Conservation (phyloP, 2,888 invertebrate genomes). For the Diabrotica balteata region DNA sequence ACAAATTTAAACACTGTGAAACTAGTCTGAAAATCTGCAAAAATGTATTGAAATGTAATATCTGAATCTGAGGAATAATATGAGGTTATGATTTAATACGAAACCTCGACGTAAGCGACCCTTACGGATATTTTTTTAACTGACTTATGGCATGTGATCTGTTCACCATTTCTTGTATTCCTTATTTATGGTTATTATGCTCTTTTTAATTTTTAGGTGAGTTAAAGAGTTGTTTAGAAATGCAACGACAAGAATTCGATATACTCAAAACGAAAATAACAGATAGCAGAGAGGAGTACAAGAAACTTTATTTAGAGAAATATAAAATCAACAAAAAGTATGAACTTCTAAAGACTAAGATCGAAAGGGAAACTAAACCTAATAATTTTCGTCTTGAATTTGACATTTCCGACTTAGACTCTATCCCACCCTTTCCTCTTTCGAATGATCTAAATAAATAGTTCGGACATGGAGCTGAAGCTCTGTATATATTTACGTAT, state of each 20-base stretch:
- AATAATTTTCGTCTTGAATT: slow-evolving; percentile 37
- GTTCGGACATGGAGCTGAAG: too few species aligned
- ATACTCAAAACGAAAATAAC: slow-evolving; percentile 47
- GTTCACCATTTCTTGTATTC: too few species aligned
- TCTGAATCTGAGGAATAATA: too few species aligned
- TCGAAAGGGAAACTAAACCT: slow-evolving; percentile 27
- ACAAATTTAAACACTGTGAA: too few species aligned
- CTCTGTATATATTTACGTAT: too few species aligned
- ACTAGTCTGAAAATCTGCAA: too few species aligned
- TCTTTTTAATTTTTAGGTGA: slow-evolving; percentile 23
- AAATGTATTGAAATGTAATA: too few species aligned
- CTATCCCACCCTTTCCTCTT: slow-evolving; percentile 50
- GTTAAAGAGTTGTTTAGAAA: slow-evolving; percentile 43
- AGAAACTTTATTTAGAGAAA: slow-evolving; percentile 46
- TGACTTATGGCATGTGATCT: too few species aligned
- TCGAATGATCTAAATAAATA: background rate
- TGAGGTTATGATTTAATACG: too few species aligned
- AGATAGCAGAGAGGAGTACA: slow-evolving; percentile 45
- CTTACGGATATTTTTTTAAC: too few species aligned
- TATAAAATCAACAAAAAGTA: slow-evolving; percentile 45
- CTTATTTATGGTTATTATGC: too few species aligned
- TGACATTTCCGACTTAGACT: slow-evolving; percentile 47
- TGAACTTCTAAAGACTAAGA: slow-evolving; percentile 37
- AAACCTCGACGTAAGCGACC: too few species aligned
- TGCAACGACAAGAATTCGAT: slow-evolving; percentile 51